A percentile compares a stretch with the other conserved stretches of the same genome.
phyloP scores from a whole-genome alignment of 1,140 invertebrate genomes.

The Leucophenga varia region DNA sequence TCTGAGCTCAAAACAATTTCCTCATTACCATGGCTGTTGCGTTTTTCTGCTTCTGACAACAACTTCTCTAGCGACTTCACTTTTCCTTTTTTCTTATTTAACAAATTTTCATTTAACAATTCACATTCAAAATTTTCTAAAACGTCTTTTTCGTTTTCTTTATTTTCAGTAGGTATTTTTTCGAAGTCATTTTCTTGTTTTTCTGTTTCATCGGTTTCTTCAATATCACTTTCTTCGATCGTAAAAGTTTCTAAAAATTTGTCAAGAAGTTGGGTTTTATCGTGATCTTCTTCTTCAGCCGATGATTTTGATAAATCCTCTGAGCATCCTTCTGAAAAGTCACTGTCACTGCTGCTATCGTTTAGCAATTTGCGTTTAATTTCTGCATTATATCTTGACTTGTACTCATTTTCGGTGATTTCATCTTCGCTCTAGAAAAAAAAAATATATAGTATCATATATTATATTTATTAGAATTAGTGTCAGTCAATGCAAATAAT shows the following conservation, averaged over 20 bases:
- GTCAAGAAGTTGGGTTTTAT: conserved; percentile 26
- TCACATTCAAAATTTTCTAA: conserved; percentile 22
- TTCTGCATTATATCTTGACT: conserved; percentile 38
- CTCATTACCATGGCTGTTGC: conserved; percentile 26
- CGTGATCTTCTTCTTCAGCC: conserved; percentile 16
- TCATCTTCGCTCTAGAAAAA: conserved; percentile 33
- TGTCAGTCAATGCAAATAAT: not conserved
- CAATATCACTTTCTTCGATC: conserved; percentile 13
- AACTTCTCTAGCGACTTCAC: conserved; percentile 26
- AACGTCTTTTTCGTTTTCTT: not conserved
- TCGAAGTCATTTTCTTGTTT: conserved; percentile 11
- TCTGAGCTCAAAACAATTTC: conserved; percentile 48
- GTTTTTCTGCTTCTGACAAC: conserved; percentile 21
- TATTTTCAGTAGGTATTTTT: not conserved
- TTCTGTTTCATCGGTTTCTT: conserved; percentile 7
- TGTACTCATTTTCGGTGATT: conserved; percentile 38
- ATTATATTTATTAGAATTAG: not conserved
- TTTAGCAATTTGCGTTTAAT: conserved; percentile 40
- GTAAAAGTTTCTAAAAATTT: conserved; percentile 38
- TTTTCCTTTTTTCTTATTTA: conserved; percentile 13
- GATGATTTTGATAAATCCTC: conserved; percentile 25
- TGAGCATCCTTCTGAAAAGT: conserved; percentile 26
- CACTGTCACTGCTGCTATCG: conserved; percentile 39
- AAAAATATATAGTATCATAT: not conserved
- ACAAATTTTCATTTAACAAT: conserved; percentile 17